phyloP scores from a whole-genome alignment of 2,888 invertebrate species.

The Drosophila bunnanda region DNA sequence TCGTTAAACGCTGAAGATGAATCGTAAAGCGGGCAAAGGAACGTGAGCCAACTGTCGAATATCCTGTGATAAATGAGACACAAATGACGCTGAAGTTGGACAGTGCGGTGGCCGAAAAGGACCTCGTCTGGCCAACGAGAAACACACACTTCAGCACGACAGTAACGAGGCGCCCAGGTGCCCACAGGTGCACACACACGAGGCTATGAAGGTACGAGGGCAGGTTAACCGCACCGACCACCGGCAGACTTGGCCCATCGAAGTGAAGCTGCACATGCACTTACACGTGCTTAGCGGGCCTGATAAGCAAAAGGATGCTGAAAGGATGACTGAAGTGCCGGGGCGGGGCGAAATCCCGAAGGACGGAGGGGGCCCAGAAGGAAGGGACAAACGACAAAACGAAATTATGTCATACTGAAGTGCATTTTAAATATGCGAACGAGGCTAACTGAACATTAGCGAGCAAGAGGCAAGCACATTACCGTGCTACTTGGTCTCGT shows the following conservation, averaged over 20 bases:
- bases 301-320: constrained; percentile 63
- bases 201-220: constrained; percentile 20
- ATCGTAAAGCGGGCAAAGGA: constrained; percentile 37
- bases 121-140: constrained; percentile 38
- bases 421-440: constrained; percentile 76
- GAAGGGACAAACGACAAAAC: constrained; percentile 67
- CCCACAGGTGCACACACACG: not conserved
- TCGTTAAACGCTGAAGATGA: constrained; percentile 39
- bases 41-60: constrained; percentile 53
- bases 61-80: constrained; percentile 66
- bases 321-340: constrained; percentile 4
- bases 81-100: constrained; percentile 42
- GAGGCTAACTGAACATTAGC: constrained; percentile 55
- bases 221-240: constrained; percentile 47
- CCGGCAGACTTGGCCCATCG: constrained; percentile 38
- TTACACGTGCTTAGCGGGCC: constrained; percentile 69
- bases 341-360: not conserved
- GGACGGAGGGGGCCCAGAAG: constrained; percentile 15
- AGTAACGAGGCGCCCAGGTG: constrained; percentile 55
- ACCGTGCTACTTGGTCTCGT: constrained; percentile 59
- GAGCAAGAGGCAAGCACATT: constrained; percentile 33
- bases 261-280: constrained; percentile 57
- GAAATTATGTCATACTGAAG: constrained; percentile 74
- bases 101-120: constrained; percentile 8
- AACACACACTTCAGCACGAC: constrained; percentile 60